Evolutionary conservation across 2,113 vertebrate genomes (phyloP).

Genomic region (Fukomys damarensis): DNA sequence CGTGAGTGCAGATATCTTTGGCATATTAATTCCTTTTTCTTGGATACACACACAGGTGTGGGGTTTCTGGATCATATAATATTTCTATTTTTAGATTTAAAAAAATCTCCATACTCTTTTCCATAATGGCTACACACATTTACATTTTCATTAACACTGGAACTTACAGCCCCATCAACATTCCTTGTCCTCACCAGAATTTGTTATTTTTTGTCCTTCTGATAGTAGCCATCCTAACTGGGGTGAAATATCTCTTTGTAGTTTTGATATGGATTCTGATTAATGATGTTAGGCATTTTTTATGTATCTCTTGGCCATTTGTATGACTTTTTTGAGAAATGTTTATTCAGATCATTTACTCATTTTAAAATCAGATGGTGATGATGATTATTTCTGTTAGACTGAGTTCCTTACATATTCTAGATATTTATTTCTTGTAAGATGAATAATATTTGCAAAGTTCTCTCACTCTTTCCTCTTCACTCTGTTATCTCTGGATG

Average conservation of each 20-base stretch:
- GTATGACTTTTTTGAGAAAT: neutral
- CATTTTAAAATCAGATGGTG: neutral
- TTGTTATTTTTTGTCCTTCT: neutral
- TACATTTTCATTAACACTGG: neutral
- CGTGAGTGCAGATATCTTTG: too few species aligned
- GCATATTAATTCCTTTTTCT: neutral
- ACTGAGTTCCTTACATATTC: neutral
- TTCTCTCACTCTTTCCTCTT: neutral
- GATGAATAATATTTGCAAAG: neutral
- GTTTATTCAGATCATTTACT: neutral
- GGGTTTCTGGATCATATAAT: neutral
- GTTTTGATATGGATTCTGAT: neutral
- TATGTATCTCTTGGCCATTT: neutral
- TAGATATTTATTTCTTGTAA: neutral
- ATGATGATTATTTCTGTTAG: neutral
- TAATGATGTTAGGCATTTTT: neutral
- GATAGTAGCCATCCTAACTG: neutral
- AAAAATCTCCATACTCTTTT: slow-evolving; percentile 5
- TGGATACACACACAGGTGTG: neutral
- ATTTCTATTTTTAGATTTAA: neutral
- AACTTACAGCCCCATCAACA: neutral
- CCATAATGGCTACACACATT: neutral
- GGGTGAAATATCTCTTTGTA: neutral
- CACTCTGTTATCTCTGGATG: neutral
- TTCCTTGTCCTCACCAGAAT: neutral